Evolutionary conservation across 1,140 invertebrate species (phyloP).

Genomic region (Aphelinus atriplicis): DNA sequence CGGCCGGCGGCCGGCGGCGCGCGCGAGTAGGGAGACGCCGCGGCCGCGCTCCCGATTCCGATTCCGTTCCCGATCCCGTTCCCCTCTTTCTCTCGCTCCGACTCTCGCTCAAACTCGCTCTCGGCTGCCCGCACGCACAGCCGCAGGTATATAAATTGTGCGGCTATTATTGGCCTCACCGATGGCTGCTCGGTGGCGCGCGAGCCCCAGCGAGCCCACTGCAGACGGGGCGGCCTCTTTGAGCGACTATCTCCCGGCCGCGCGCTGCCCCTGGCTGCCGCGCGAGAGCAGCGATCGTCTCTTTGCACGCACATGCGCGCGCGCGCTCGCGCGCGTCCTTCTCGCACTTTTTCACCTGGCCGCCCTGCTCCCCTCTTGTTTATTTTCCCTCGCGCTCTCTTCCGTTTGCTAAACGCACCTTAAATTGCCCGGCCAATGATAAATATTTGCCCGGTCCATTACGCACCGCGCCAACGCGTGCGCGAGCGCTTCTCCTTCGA

Average conservation of each 20-base stretch:
- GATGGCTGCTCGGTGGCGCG: conserved; percentile 55
- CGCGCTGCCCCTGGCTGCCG: conserved; percentile 38
- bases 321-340: conserved; percentile 9
- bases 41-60: neutral
- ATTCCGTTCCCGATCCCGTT: conserved; percentile 21
- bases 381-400: conserved; percentile 61
- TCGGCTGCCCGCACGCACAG: conserved; percentile 47
- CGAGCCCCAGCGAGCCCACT: conserved; percentile 48
- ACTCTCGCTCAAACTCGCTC: neutral
- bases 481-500: too few species aligned
- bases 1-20: too few species aligned
- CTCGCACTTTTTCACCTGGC: conserved; percentile 26
- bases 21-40: too few species aligned
- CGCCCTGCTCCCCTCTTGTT: conserved; percentile 49
- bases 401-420: conserved; percentile 64
- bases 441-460: conserved; percentile 66
- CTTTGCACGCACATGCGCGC: conserved; percentile 27
- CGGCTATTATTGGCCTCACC: conserved; percentile 65
- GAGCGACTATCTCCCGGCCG: conserved; percentile 53
- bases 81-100: neutral
- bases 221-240: conserved; percentile 53
- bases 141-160: conserved; percentile 67
- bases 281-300: neutral
- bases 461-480: conserved; percentile 40
- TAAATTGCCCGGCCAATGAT: conserved; percentile 65